phyloP scores from a whole-genome alignment of 2,888 invertebrate genomes.

The Archips crataeganus region DNA sequence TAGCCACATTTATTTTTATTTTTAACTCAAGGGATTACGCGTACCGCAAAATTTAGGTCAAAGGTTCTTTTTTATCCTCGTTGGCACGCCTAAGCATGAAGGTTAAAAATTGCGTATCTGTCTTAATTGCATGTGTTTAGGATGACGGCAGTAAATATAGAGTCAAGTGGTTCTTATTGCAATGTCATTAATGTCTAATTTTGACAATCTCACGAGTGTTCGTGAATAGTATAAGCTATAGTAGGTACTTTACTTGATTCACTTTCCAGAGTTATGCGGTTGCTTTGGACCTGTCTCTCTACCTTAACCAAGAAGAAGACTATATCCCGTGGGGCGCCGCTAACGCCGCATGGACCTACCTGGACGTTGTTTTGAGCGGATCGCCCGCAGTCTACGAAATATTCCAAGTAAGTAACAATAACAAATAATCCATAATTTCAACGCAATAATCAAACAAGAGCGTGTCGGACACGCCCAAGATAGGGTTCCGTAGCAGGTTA shows the following conservation, averaged over 20 bases:
- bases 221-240: no score
- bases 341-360: slow-evolving; percentile 67
- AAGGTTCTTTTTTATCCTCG: neutral
- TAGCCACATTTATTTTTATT: neutral
- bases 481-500: no score
- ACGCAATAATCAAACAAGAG: no score
- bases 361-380: slow-evolving; percentile 69
- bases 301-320: slow-evolving; percentile 85
- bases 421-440: neutral
- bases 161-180: no score
- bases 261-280: slow-evolving; percentile 70
- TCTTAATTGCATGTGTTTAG: neutral
- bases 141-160: no score
- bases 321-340: slow-evolving; percentile 87
- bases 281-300: slow-evolving; percentile 86
- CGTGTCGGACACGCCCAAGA: no score
- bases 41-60: neutral
- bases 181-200: no score
- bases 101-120: neutral
- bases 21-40: neutral
- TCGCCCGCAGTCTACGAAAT: slow-evolving; percentile 55
- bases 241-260: neutral
- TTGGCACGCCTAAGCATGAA: neutral
- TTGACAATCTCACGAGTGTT: no score
- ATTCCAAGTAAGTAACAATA: slow-evolving; percentile 63